Conservation (phyloP, 1,140 invertebrate species). For the Drosophila nasuta region DNA sequence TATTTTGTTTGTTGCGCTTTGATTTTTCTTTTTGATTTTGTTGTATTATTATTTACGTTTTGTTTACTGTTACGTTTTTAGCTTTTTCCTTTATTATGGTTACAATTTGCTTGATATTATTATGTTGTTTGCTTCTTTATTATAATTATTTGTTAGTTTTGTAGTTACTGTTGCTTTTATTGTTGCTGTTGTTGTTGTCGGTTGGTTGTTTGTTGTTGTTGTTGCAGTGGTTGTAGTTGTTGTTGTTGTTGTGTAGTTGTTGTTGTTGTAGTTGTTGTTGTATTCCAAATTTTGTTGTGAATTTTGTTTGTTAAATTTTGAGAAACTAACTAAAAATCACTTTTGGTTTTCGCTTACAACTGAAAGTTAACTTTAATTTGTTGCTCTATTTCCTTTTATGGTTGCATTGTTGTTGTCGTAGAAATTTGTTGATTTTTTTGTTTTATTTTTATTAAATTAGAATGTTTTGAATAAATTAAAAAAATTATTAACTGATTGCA, state of each 20-base stretch:
- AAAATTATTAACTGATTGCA: constrained; percentile 72
- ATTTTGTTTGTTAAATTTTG: constrained; percentile 85
- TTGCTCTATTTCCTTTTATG: constrained; percentile 57
- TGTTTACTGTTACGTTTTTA: constrained; percentile 41
- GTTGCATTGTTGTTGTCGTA: constrained; percentile 61
- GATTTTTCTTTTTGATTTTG: constrained; percentile 45
- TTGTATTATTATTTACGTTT: constrained; percentile 40
- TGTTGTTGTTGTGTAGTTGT: constrained; percentile 60
- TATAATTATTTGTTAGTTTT: constrained; percentile 49
- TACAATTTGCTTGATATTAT: constrained; percentile 52
- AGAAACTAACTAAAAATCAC: constrained; percentile 85
- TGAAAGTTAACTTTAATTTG: constrained; percentile 75
- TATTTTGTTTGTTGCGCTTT: constrained; percentile 51
- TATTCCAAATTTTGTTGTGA: constrained; percentile 84
- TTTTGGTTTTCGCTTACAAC: constrained; percentile 79
- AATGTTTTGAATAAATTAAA: constrained; percentile 62
- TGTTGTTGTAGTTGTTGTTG: constrained; percentile 75
- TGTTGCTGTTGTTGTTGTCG: constrained; percentile 59
- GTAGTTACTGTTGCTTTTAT: constrained; percentile 59
- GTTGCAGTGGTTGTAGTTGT: constrained; percentile 55
- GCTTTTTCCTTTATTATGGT: constrained; percentile 44
- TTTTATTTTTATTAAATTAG: constrained; percentile 51
- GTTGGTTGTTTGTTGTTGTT: constrained; percentile 63
- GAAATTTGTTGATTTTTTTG: constrained; percentile 55
- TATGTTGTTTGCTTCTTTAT: constrained; percentile 33